Conservation (phyloP, 2,113 vertebrate species). For the Festucalex cinctus region DNA sequence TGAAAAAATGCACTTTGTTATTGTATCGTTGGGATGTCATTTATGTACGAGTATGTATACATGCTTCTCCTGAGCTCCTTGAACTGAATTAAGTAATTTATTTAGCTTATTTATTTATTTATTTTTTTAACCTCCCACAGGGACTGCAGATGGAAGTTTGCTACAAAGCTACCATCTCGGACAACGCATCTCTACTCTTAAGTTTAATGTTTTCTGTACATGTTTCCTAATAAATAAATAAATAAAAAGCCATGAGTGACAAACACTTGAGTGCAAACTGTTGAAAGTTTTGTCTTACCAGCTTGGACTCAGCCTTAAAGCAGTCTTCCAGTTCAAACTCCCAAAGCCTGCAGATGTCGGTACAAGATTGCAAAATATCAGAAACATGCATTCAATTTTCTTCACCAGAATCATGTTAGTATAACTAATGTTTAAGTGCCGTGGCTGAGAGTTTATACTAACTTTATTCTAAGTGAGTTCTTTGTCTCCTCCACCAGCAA, state of each 20-base stretch:
- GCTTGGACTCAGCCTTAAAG: neutral
- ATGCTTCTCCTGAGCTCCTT: no score
- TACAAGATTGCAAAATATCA: neutral
- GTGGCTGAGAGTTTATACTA: neutral
- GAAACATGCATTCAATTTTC: neutral
- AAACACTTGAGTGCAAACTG: neutral
- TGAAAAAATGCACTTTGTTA: neutral
- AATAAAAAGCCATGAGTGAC: neutral
- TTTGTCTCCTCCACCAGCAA: constrained; percentile 6
- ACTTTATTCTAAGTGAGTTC: neutral
- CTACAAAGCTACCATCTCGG: neutral
- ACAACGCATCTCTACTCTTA: neutral
- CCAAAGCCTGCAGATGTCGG: constrained; percentile 3
- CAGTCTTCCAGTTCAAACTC: constrained; percentile 1
- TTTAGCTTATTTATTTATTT: neutral
- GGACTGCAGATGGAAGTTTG: neutral
- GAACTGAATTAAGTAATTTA: neutral
- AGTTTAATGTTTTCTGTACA: neutral
- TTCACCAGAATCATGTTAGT: neutral
- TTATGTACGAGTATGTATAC: no score
- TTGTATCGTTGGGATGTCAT: neutral
- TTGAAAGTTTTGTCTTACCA: neutral
- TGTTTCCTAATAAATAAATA: neutral
- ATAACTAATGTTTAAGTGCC: neutral
- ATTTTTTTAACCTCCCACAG: neutral